Percentiles rank a stretch among this genome's conserved stretches.
These are phyloP conservation scores for Hermaeophaga mercurialis DNA, from an alignment of 2,888 invertebrate genomes.

Conservation along the genomic window DNA sequence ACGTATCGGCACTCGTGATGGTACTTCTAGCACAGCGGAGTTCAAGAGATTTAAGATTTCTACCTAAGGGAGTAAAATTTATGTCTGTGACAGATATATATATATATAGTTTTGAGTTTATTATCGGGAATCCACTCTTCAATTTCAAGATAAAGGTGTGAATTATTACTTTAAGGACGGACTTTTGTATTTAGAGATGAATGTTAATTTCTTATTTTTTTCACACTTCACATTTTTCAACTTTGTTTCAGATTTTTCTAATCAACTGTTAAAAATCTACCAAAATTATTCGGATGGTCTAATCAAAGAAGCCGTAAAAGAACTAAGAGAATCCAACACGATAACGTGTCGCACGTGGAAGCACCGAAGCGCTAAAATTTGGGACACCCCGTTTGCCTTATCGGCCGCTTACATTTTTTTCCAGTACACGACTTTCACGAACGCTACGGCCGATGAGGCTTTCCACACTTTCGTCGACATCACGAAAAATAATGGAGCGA, in stretches of 20 bases:
- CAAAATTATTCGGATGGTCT: conserved; percentile 72
- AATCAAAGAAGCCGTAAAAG: conserved; percentile 64
- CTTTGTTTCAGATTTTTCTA: conserved; percentile 62
- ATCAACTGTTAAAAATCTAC: conserved; percentile 73
- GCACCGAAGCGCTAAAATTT: conserved; percentile 19
- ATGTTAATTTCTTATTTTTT: too few relatives aligned
- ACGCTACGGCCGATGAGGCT: conserved; percentile 36
- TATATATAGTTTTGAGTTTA: too few relatives aligned
- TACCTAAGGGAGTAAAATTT: too few relatives aligned
- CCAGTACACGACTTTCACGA: conserved; percentile 40
- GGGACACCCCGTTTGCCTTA: conserved; percentile 52
- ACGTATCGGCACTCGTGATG: too few relatives aligned
- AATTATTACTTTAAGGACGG: too few relatives aligned
- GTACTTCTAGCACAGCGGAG: too few relatives aligned
- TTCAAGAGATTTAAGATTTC: too few relatives aligned
- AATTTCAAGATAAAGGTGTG: too few relatives aligned
- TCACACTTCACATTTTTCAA: too few relatives aligned
- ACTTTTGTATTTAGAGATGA: too few relatives aligned
- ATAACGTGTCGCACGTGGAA: conserved; percentile 10
- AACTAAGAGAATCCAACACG: conserved; percentile 57
- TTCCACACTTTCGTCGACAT: conserved; percentile 35
- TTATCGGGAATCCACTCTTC: too few relatives aligned
- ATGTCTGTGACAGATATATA: too few relatives aligned
- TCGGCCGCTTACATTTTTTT: conserved; percentile 58
- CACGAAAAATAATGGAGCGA: not conserved